Percentiles rank a stretch among this genome's conserved stretches.
Conservation (phyloP, 2,797 vertebrate genomes). For the Pagetopsis macropterus region DNA sequence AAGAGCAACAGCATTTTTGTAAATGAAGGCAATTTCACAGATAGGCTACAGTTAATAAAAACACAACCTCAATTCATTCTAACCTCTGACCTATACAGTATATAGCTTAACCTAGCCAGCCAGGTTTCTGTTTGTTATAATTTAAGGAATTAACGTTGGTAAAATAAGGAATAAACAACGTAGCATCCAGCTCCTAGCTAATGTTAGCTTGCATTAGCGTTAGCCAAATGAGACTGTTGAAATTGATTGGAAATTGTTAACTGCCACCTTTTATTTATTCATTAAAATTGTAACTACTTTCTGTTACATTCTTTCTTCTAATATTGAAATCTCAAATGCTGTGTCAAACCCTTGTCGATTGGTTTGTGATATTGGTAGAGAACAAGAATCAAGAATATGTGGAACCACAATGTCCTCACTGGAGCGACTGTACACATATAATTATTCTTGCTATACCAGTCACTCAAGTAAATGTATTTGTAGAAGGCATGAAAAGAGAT, state of each 20-base stretch:
- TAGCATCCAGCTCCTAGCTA: neutral
- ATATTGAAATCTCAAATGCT: neutral
- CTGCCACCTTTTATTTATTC: neutral
- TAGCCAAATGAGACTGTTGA: neutral
- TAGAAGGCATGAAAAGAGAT: neutral
- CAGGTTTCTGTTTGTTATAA: neutral
- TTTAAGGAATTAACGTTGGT: neutral
- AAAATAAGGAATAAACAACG: neutral
- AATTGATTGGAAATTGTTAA: neutral
- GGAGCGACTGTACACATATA: neutral
- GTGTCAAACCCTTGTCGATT: neutral
- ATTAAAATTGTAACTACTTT: neutral
- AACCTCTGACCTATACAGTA: neutral
- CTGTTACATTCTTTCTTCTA: neutral
- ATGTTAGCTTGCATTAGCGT: neutral
- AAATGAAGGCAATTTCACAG: neutral
- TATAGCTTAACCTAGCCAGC: too few relatives aligned
- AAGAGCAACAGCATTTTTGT: too few relatives aligned
- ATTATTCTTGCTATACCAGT: conserved; percentile 1
- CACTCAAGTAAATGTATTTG: conserved; percentile 14
- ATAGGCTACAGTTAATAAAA: neutral
- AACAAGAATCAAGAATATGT: neutral
- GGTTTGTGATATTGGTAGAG: neutral
- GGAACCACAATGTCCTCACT: too few relatives aligned
- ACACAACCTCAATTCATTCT: neutral